Percentiles rank a stretch among this genome's conserved stretches.
Evolutionary conservation across 1,140 invertebrate species (phyloP).

Genomic region (Caenorhabditis inopinata): DNA sequence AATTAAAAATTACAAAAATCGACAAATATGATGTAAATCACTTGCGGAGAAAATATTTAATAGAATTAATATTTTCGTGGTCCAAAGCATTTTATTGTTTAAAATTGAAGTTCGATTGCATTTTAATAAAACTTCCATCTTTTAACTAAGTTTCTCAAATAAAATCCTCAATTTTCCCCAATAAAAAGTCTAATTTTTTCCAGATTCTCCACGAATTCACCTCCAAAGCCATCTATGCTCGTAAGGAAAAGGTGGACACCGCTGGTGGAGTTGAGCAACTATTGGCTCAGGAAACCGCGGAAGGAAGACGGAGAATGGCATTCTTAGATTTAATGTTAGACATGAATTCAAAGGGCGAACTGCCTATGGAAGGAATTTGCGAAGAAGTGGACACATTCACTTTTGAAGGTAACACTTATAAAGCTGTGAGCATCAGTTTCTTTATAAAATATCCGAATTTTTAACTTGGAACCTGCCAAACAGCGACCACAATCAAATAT

Average conservation of each 20-base stretch:
- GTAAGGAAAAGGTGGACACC: conserved; percentile 74
- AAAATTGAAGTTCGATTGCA: no score
- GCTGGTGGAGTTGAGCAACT: conserved; percentile 60
- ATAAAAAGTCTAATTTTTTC: neutral
- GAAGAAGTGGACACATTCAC: conserved; percentile 80
- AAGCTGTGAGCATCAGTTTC: no score
- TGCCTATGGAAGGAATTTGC: conserved; percentile 69
- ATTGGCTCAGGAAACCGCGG: conserved; percentile 51
- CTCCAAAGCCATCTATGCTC: conserved; percentile 74
- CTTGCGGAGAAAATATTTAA: no score
- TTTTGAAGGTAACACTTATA: no score
- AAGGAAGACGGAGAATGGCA: conserved; percentile 75
- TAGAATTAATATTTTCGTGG: no score
- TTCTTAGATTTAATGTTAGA: conserved; percentile 89
- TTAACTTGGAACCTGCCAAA: no score
- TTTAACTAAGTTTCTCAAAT: neutral
- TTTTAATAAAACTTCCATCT: no score
- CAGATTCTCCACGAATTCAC: conserved; percentile 81
- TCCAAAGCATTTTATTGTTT: no score
- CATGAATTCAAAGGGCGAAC: conserved; percentile 75
- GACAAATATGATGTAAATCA: no score
- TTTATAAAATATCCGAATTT: no score
- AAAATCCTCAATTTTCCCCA: neutral
- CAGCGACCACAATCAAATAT: no score
- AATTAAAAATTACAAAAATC: no score